These are phyloP conservation scores for Mesorhabditis belari DNA, from an alignment of 2,888 invertebrate genomes.

Conservation along the genomic window DNA sequence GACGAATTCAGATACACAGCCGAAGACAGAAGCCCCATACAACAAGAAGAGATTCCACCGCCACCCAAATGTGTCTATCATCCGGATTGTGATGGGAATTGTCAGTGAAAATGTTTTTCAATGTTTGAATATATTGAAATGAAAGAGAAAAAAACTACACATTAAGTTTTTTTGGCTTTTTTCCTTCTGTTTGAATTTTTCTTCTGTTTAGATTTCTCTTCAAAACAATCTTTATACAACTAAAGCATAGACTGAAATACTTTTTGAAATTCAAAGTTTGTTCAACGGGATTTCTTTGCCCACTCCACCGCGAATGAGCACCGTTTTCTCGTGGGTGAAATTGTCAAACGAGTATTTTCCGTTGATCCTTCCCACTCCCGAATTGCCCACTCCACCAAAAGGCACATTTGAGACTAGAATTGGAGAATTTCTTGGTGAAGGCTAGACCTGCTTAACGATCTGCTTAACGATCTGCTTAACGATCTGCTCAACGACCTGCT, in stretches of 20 bases:
- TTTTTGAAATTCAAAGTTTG: neutral
- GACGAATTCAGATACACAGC: too few relatives aligned
- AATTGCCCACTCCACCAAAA: conserved; percentile 8
- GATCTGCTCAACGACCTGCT: neutral
- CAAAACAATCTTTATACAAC: too few relatives aligned
- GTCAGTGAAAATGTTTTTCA: neutral
- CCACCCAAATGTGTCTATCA: neutral
- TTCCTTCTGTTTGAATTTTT: neutral
- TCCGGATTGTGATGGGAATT: neutral
- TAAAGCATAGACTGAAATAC: too few relatives aligned
- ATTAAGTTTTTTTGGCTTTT: too few relatives aligned
- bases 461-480: neutral
- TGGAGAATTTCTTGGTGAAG: neutral
- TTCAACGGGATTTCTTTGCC: neutral
- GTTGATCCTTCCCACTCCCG: conserved; percentile 4
- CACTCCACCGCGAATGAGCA: neutral
- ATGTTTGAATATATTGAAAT: neutral
- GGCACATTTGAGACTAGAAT: conserved; percentile 2
- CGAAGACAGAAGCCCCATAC: too few relatives aligned
- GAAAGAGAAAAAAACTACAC: neutral
- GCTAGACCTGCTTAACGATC: neutral
- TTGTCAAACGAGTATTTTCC: conserved; percentile 3
- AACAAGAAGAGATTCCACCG: too few relatives aligned
- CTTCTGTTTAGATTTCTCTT: neutral
- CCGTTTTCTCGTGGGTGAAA: conserved; percentile 8